A percentile compares a stretch with the other conserved stretches of the same genome.
Conservation (phyloP, 2,113 vertebrate genomes). For the Scomber colias region DNA sequence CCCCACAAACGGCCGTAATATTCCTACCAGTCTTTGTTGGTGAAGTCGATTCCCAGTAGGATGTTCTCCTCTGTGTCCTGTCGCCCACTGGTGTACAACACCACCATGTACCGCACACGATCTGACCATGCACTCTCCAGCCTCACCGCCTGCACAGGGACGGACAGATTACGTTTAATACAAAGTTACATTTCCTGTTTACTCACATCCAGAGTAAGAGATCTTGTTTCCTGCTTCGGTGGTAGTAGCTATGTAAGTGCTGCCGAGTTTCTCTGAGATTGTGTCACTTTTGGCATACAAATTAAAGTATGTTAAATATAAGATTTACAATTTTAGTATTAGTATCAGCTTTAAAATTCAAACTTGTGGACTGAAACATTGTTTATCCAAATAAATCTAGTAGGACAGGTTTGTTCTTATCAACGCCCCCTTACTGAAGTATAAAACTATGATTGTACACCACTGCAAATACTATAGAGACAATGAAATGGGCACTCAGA, state of each 20-base stretch:
- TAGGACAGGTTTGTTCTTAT: no score
- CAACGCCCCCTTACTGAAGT: no score
- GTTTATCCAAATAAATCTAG: no score
- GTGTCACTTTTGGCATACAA: background rate
- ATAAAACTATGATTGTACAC: no score
- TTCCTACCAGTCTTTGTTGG: constrained; percentile 93
- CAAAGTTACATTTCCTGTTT: background rate
- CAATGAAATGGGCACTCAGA: background rate
- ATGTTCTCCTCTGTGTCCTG: constrained; percentile 98
- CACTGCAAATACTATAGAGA: no score
- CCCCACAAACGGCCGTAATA: background rate
- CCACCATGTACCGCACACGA: constrained; percentile 97
- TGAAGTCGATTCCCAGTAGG: constrained; percentile 96
- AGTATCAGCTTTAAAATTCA: background rate
- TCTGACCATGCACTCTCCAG: constrained; percentile 95
- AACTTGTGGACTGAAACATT: background rate
- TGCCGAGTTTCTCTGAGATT: background rate
- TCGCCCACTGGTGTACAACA: constrained; percentile 94
- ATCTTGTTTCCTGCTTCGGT: constrained; percentile 1
- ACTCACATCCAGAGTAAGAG: background rate
- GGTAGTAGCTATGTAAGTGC: no score
- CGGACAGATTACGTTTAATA: background rate
- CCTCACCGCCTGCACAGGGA: constrained; percentile 89
- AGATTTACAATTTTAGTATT: background rate
- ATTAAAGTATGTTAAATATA: background rate